phyloP scores from a whole-genome alignment of 2,888 invertebrate genomes.

The Ischnus inquisitorius region DNA sequence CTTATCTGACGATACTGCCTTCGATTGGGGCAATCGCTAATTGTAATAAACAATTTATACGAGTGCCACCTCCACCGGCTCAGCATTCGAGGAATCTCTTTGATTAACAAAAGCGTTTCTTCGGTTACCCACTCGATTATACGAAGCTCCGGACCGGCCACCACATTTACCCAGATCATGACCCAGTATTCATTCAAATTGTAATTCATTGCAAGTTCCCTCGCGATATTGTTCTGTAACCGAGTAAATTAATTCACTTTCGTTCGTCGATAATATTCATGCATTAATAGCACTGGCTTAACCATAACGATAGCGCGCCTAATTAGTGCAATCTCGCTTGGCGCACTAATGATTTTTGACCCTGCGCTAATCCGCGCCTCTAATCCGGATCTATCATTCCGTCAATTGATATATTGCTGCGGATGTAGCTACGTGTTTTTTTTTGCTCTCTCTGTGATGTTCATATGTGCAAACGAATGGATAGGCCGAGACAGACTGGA shows the following conservation, averaged over 20 bases:
- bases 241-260: too few relatives aligned
- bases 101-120: background rate
- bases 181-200: too few relatives aligned
- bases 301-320: too few relatives aligned
- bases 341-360: too few relatives aligned
- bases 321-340: too few relatives aligned
- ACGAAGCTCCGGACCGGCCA: background rate
- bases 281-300: too few relatives aligned
- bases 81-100: background rate
- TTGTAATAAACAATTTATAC: constrained; percentile 50
- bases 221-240: too few relatives aligned
- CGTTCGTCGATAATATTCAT: too few relatives aligned
- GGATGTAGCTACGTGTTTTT: background rate
- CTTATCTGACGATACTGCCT: constrained; percentile 20
- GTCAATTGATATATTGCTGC: background rate
- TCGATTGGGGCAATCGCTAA: constrained; percentile 37
- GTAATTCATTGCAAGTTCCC: too few relatives aligned
- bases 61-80: background rate
- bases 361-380: too few relatives aligned
- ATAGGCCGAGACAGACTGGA: background rate
- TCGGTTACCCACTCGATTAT: background rate
- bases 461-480: background rate
- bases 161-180: too few relatives aligned
- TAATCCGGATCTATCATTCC: background rate
- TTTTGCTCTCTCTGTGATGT: background rate